Conservation (phyloP, 2,113 vertebrate species). For the Seriola dumerili region DNA sequence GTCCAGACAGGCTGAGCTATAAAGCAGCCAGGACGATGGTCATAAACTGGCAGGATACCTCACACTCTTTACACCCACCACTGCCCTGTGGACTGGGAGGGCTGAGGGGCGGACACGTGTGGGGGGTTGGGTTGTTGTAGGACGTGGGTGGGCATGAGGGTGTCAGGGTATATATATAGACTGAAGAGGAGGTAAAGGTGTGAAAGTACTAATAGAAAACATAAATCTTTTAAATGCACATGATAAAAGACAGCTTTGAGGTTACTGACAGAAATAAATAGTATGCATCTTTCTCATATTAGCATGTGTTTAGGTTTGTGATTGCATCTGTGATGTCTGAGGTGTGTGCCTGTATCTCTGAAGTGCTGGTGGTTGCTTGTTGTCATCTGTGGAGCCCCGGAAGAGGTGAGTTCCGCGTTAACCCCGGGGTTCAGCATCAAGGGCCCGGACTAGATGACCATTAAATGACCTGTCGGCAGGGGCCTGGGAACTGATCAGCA, state of each 20-base stretch:
- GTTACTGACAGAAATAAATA: slow-evolving; percentile 17
- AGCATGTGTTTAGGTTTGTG: slow-evolving; percentile 10
- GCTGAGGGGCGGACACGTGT: neutral
- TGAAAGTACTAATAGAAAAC: slow-evolving; percentile 4
- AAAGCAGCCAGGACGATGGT: slow-evolving; percentile 61
- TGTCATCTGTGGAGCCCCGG: slow-evolving; percentile 21
- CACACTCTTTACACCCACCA: slow-evolving; percentile 14
- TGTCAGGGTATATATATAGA: neutral
- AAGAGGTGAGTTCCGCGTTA: slow-evolving; percentile 75
- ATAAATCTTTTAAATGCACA: slow-evolving; percentile 24
- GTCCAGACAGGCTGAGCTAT: slow-evolving; percentile 65
- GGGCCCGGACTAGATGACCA: slow-evolving; percentile 57
- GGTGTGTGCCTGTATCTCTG: slow-evolving; percentile 2
- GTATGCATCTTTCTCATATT: neutral
- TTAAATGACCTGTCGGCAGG: slow-evolving; percentile 70
- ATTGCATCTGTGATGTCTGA: slow-evolving; percentile 7
- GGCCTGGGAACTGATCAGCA: slow-evolving; percentile 72
- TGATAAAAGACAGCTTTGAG: neutral
- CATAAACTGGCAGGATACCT: slow-evolving; percentile 63
- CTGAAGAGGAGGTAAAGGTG: slow-evolving; percentile 13
- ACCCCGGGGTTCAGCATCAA: slow-evolving; percentile 70
- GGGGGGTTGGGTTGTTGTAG: slow-evolving; percentile 12
- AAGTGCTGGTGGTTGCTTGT: slow-evolving; percentile 11
- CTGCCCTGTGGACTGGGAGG: slow-evolving; percentile 17
- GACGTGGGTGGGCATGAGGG: slow-evolving; percentile 64